Conservation (phyloP, 2,888 invertebrate genomes). For the Escarpia spicata region DNA sequence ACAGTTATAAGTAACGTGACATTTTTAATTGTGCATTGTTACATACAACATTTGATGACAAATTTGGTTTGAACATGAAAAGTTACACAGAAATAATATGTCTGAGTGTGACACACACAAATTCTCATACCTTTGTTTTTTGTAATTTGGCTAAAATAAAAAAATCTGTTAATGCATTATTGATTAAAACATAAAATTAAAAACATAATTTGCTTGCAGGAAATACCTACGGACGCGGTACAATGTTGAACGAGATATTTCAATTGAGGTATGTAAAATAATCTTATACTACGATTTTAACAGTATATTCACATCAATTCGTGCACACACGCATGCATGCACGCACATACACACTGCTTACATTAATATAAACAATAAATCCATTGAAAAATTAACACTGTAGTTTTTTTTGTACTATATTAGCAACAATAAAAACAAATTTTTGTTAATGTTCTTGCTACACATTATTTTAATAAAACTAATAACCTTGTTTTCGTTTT, state of each 20-base stretch:
- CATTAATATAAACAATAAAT: neutral
- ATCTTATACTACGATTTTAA: neutral
- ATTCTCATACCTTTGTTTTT: neutral
- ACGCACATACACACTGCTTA: neutral
- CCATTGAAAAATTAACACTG: neutral
- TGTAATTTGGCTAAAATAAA: neutral
- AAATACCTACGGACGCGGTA: slow-evolving; percentile 46
- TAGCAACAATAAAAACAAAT: neutral
- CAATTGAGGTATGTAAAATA: slow-evolving; percentile 43
- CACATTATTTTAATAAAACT: neutral
- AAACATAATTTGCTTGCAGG: slow-evolving; percentile 33
- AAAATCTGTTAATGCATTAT: neutral
- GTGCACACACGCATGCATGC: neutral
- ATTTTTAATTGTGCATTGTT: no score
- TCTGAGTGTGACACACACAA: no score
- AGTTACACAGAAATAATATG: no score
- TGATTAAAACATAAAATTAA: neutral
- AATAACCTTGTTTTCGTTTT: slow-evolving; percentile 34
- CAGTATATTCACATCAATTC: neutral
- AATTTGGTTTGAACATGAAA: no score
- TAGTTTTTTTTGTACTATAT: slow-evolving; percentile 14
- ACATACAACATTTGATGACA: no score
- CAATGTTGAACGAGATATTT: slow-evolving; percentile 47
- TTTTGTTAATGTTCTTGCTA: neutral
- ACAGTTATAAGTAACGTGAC: no score